These are phyloP conservation scores for Galaxias olidus DNA, from an alignment of 2,797 vertebrate genomes.

Conservation along the genomic window DNA sequence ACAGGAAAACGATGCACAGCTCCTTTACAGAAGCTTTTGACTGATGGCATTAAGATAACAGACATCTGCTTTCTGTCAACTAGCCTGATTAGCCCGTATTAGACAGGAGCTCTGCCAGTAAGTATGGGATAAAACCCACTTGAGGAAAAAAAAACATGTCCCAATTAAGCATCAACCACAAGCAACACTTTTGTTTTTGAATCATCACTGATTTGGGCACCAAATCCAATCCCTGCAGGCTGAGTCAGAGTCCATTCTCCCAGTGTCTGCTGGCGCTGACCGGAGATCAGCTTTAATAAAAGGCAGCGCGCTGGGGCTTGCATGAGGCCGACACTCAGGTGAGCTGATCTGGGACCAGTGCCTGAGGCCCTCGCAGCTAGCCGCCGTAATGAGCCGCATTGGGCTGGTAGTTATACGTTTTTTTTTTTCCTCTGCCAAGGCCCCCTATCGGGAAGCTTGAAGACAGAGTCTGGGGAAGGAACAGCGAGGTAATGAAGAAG, in stretches of 20 bases:
- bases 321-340: slow-evolving; percentile 30
- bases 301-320: slow-evolving; percentile 24
- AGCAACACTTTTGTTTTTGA: too few species aligned
- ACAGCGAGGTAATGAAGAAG: slow-evolving; percentile 65
- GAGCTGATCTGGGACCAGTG: slow-evolving; percentile 57
- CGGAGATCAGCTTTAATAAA: slow-evolving; percentile 59
- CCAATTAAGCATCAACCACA: too few species aligned
- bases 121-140: not conserved
- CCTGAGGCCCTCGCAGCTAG: slow-evolving; percentile 21
- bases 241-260: slow-evolving; percentile 17
- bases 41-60: not conserved
- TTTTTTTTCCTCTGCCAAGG: slow-evolving; percentile 44
- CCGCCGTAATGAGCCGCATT: slow-evolving; percentile 55
- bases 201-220: not conserved
- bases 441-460: slow-evolving; percentile 39
- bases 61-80: slow-evolving; percentile 6
- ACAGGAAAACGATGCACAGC: too few species aligned
- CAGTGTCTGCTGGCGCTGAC: slow-evolving; percentile 37
- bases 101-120: not conserved
- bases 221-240: slow-evolving; percentile 26
- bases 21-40: not conserved
- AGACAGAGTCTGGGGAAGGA: slow-evolving; percentile 26
- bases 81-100: not conserved
- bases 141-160: too few species aligned
- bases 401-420: slow-evolving; percentile 54